Base-by-base conservation (phyloP, 2,113 vertebrate genomes). In the Octodon degus region DNA sequence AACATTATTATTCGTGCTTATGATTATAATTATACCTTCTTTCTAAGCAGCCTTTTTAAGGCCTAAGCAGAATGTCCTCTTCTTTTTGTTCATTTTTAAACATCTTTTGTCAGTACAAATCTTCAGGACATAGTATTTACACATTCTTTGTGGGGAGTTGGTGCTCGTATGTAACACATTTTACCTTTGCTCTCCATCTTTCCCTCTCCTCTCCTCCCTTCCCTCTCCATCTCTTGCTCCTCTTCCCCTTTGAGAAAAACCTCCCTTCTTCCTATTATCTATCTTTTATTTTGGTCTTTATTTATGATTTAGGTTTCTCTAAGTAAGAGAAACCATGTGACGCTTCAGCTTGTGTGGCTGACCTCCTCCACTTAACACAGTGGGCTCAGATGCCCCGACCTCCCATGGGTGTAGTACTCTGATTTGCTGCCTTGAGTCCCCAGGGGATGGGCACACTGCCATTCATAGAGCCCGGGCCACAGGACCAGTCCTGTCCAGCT, bases 391-490 rank as follows among this genome's bases (percentile, higher is more conserved):
- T 30, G 43, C 47, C 12, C 12, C 74, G 5, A 27, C 27, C 68
- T 8, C 30, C n/a, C n/a, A 3, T 4, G 34, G 74, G 40, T 72
- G 37, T 8, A 55, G 89, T 70, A 13, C 40, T 72, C 30, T 1
- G 2, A 47, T 82, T n/a, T 43, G 65, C 37, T 86, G 80, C 4
- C 4, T 34, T 30, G 84, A 12, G 3, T 2, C 43, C 47, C 53
- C 2, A 3, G 40, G 50, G 24, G 25, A 16, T 17, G 11, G 83
- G 12, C 63, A 7, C 10, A 1, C 34, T 1, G 0, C 34, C 62
- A 34, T 37, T 67, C 55, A 25, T 3, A 91, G 87, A 43, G 16
- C 58, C 1, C 19, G 2, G 34, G 55, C 8, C 37, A 3, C 22
- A 68, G n/a, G 81, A 55, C 47, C 24, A 12, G 58, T 43, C 47